Evolutionary conservation across 2,888 invertebrate species (phyloP).

Genomic region (Uropetala carovei): DNA sequence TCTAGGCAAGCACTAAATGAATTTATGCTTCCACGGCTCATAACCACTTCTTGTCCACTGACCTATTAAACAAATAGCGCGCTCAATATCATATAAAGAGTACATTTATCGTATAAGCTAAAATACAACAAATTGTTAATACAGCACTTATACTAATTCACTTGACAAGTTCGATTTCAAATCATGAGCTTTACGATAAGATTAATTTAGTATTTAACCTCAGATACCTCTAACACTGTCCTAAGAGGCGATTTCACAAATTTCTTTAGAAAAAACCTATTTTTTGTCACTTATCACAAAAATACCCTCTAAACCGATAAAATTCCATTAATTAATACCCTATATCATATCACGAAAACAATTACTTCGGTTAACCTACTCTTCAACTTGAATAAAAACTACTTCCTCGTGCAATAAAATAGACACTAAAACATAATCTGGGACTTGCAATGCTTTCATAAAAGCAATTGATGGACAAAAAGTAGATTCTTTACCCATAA

Average conservation of each 20-base stretch:
- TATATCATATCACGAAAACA: slow-evolving; percentile 48
- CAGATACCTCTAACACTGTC: neutral
- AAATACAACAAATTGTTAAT: neutral
- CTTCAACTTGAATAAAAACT: slow-evolving; percentile 57
- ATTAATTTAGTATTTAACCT: neutral
- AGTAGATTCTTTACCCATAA: slow-evolving; percentile 27
- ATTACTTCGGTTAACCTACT: slow-evolving; percentile 39
- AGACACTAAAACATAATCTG: neutral
- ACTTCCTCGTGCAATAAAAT: neutral
- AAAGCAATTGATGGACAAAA: neutral
- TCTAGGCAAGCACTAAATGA: slow-evolving; percentile 59
- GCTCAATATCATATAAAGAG: neutral
- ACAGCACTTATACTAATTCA: neutral
- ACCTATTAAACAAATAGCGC: slow-evolving; percentile 34
- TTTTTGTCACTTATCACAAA: neutral
- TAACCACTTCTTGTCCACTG: slow-evolving; percentile 56
- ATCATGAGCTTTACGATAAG: neutral
- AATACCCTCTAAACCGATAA: neutral
- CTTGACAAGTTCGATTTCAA: neutral
- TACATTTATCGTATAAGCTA: neutral
- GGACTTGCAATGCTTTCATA: neutral
- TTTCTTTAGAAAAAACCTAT: neutral
- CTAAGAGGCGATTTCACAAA: neutral
- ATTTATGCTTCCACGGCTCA: slow-evolving; percentile 51
- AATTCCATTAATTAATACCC: neutral